Base-by-base conservation (phyloP, 2,113 vertebrate genomes). In the Dryoscopus gambensis region DNA sequence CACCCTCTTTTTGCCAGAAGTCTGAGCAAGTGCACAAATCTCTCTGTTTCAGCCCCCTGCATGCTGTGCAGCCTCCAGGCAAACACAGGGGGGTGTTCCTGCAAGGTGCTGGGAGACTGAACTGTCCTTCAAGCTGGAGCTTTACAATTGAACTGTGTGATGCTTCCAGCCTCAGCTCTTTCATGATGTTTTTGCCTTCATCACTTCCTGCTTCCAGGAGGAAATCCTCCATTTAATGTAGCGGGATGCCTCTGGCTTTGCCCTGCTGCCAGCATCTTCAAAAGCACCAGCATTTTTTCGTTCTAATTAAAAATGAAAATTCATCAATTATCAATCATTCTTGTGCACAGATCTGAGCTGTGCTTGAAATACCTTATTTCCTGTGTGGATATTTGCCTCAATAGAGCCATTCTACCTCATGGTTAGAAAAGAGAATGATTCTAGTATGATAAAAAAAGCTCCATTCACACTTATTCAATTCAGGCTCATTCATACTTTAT, bases 201-300 rank as follows among this genome's bases (percentile, higher is more conserved):
- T 11, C 22, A 49, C 37, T 73, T 95, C 40, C 49, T 84, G 28
- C 71, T 95, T 95, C 57, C 59, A 83, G 63, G 22, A 89, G 53
- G 75, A 93, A 95, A 95, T 65, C 12, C 11, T 56, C 49, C 40
- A 44, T 56, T 90, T 88, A 80, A 73, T 73, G n/a, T 24, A 57
- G 28, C 73, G 47, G 53, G n/a, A 69, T 84, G 89, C 89, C 80
- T 62, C 76, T 90, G 89, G 93, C 83, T 73, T 88, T 92, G 49
- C 57, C 46, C 15, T 62, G 13, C 19, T 84, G n/a, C 31, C 53
- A 52, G 8, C 3, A 0, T 80, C 76, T 86, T 86, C 79, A 86
- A 65, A 96, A 84, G 8, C 40, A 80, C 31, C 71, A 39, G 10
- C 8, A 50, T 39, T 57, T 40, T 60, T 22, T 27, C 18, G 65